These are phyloP conservation scores for Plebejus argus DNA, from an alignment of 2,888 invertebrate species.

Conservation along the genomic window DNA sequence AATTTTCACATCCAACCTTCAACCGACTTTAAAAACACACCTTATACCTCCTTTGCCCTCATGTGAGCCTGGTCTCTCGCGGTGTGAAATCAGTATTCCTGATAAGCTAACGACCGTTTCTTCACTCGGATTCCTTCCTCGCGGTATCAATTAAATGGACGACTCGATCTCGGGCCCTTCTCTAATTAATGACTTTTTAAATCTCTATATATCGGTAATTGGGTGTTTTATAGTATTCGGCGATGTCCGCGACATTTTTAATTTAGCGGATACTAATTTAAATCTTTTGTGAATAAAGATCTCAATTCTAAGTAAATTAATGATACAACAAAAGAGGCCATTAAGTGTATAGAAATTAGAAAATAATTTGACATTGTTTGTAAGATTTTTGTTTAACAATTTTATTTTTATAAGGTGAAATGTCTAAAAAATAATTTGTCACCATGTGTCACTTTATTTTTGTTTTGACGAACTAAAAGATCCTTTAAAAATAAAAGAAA, in stretches of 20 bases:
- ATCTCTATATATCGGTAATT: slow-evolving; percentile 33
- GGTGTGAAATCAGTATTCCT: slow-evolving; percentile 71
- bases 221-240: slow-evolving; percentile 28
- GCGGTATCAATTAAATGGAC: slow-evolving; percentile 72
- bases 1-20: too few species aligned
- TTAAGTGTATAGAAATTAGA: neutral
- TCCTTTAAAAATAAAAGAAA: neutral
- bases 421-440: too few species aligned
- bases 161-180: slow-evolving; percentile 61
- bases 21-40: neutral
- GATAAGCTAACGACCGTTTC: slow-evolving; percentile 76
- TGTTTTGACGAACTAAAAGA: too few species aligned
- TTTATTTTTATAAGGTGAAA: too few species aligned
- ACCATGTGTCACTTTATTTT: too few species aligned
- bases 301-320: neutral
- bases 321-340: too few species aligned
- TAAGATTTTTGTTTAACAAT: too few species aligned
- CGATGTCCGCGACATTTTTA: slow-evolving; percentile 30
- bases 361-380: too few species aligned
- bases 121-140: slow-evolving; percentile 59
- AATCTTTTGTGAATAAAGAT: neutral
- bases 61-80: slow-evolving; percentile 51
- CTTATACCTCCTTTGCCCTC: slow-evolving; percentile 33
- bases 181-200: slow-evolving; percentile 51
- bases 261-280: neutral